Evolutionary conservation across 2,797 vertebrate genomes (phyloP), one percentile per base, ranked within the genome.

Genomic region (Arnoldichthys spilopterus): DNA sequence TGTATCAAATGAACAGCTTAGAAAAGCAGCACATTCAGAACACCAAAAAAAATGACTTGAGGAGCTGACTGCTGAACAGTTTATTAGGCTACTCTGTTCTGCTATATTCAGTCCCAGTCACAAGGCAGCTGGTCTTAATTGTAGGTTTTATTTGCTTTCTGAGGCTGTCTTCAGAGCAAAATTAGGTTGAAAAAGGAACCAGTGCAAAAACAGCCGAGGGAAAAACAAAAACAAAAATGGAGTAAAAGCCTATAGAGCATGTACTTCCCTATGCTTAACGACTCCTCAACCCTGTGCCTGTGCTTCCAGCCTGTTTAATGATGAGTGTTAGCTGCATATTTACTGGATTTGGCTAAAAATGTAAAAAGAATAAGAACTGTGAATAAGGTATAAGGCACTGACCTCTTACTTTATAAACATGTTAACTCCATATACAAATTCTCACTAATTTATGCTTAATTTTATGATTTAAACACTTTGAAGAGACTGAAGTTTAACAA

Each of bases 91-190:
- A 37, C 32, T 63, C 32, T 63, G 61, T 63, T 63, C 32, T 63
- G 20, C 61, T 30, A 37, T 37, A 63, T 63, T 63, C 32, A 63
- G 3, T 22, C 32, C 6, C 30, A n/a, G 8, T 63, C 32, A n/a
- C 61, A 63, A 37, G 61, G 32, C 61, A 63, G 61, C 61, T 63
- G 61, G 61, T 63, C 30, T n/a, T 63, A 63, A 63, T 63, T 63
- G 61, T 37, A 63, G 61, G 61, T 9, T 34, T 62, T 32, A 8
- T 11, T 63, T 63, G 32, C 61, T 37, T 22, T 63, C 3, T 37
- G 20, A 63, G 20, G 20, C 61, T 37, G 28, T 37, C 18, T 34
- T 37, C 32, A 34, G 0, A 3, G 18, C 15, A 32, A 62, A 34
- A 37, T 18, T 2, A 16, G 61, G 61, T 9, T 32, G 13, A 32